Evolutionary conservation across 2,113 vertebrate genomes (phyloP).

Genomic region (Nyctibius bracteatus): DNA sequence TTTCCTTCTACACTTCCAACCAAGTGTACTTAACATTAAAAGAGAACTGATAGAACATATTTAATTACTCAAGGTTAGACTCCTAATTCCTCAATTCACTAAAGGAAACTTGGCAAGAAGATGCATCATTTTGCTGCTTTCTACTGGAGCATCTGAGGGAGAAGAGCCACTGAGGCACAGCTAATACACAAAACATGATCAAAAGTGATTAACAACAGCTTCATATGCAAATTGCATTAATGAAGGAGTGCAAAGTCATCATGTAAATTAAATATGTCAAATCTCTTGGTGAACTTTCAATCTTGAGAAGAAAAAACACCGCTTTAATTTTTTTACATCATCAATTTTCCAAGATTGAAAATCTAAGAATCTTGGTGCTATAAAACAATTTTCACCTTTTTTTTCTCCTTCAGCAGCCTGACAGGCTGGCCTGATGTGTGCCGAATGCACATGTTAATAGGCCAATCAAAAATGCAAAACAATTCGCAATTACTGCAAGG

Average conservation of each 20-base stretch:
- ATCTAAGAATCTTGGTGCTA: slow-evolving; percentile 85
- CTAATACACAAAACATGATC: slow-evolving; percentile 92
- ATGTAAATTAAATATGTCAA: slow-evolving; percentile 99
- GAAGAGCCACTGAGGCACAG: slow-evolving; percentile 86
- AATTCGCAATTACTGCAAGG: slow-evolving; percentile 99
- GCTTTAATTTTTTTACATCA: slow-evolving; percentile 94
- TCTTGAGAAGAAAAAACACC: slow-evolving; percentile 89
- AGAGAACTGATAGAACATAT: slow-evolving; percentile 85
- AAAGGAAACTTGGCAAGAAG: slow-evolving; percentile 86
- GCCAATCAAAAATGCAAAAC: slow-evolving; percentile 99
- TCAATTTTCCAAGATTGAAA: slow-evolving; percentile 84
- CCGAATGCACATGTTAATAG: slow-evolving; percentile 98
- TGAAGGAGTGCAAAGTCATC: slow-evolving; percentile 98
- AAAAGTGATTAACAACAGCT: slow-evolving; percentile 94
- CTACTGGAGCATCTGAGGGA: slow-evolving; percentile 83
- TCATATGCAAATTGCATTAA: slow-evolving; percentile 95
- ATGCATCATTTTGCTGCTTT: slow-evolving; percentile 84
- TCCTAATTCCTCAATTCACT: slow-evolving; percentile 86
- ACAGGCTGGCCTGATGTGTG: slow-evolving; percentile 97
- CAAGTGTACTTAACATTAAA: slow-evolving; percentile 84
- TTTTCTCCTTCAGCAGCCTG: slow-evolving; percentile 86
- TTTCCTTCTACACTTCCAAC: slow-evolving; percentile 79
- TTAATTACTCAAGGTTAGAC: slow-evolving; percentile 87
- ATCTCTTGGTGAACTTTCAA: slow-evolving; percentile 95
- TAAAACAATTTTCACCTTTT: slow-evolving; percentile 91